These are phyloP conservation scores for Phyllopteryx taeniolatus DNA, from an alignment of 2,113 vertebrate species.

Conservation along the genomic window DNA sequence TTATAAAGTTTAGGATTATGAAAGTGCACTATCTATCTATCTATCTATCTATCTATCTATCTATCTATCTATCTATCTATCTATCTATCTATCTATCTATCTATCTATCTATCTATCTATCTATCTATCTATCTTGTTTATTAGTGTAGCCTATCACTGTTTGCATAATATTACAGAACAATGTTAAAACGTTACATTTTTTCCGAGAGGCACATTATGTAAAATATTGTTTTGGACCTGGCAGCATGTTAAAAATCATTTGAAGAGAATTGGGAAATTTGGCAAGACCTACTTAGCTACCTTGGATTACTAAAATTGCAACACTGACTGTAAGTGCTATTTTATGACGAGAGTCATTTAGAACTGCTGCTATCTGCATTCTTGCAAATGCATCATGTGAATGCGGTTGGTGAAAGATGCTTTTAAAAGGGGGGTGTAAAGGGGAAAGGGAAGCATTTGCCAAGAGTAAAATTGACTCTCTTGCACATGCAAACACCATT, in stretches of 20 bases:
- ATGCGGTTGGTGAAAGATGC: background rate
- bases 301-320: background rate
- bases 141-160: no score
- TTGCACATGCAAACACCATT: background rate
- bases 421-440: background rate
- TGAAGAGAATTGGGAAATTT: background rate
- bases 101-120: background rate
- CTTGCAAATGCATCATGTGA: background rate
- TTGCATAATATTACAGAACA: background rate
- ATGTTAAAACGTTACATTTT: background rate
- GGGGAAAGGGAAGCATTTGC: background rate
- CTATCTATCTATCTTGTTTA: background rate
- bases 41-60: background rate
- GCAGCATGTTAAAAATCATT: background rate
- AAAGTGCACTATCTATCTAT: background rate
- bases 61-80: background rate
- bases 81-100: no score
- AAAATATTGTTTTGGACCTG: background rate
- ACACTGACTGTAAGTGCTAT: background rate
- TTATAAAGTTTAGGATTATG: background rate
- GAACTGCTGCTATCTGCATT: conserved; percentile 5
- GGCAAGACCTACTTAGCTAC: background rate
- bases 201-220: background rate
- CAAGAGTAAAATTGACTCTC: background rate
- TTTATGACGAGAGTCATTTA: background rate